Conservation (phyloP, 2,797 vertebrate species). For the Nyctibius grandis region DNA sequence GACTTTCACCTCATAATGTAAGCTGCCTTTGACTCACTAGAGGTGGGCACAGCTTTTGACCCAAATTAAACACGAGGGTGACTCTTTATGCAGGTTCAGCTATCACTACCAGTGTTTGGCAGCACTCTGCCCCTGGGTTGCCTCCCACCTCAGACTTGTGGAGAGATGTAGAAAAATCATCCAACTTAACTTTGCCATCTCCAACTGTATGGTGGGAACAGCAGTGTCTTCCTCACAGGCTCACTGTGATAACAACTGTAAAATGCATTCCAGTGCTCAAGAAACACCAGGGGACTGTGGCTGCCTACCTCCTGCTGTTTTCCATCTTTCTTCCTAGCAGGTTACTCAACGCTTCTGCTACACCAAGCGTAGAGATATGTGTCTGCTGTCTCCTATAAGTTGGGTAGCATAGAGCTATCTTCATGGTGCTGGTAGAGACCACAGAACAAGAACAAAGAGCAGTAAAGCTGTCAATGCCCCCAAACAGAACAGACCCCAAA, state of each 20-base stretch:
- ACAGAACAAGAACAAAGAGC: constrained; percentile 24
- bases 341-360: neutral
- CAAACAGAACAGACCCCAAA: neutral
- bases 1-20: neutral
- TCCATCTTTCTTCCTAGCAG: neutral
- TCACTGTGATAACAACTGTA: neutral
- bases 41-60: neutral
- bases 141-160: neutral
- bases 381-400: neutral
- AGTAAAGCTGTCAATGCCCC: neutral
- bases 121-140: neutral
- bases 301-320: neutral
- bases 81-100: neutral
- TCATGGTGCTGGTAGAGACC: neutral
- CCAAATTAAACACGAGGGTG: neutral
- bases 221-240: neutral
- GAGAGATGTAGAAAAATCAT: neutral
- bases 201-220: neutral
- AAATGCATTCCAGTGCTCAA: neutral
- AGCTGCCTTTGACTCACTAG: neutral
- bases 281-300: neutral
- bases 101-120: neutral
- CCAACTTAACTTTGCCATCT: neutral
- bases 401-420: neutral
- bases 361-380: neutral